A percentile compares a stretch with the other conserved stretches of the same genome.
phyloP scores from a whole-genome alignment of 2,888 invertebrate species.

The Choreutis nemorana region DNA sequence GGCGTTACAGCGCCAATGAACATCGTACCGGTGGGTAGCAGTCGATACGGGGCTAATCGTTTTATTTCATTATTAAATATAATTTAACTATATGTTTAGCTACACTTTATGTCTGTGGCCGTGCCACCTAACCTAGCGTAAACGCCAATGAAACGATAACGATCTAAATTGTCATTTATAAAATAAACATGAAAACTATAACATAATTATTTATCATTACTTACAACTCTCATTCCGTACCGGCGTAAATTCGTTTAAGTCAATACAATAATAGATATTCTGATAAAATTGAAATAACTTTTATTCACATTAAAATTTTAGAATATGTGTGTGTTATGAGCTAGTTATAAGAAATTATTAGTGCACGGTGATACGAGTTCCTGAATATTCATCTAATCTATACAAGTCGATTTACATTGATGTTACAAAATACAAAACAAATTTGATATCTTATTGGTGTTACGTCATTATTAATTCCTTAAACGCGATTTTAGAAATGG shows the following conservation, averaged over 20 bases:
- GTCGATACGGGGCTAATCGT: slow-evolving; percentile 23
- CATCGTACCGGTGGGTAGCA: slow-evolving; percentile 25
- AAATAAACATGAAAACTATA: slow-evolving; percentile 53
- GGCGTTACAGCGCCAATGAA: slow-evolving; percentile 37
- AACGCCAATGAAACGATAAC: slow-evolving; percentile 55
- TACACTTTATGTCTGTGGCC: slow-evolving; percentile 48
- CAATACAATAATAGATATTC: slow-evolving; percentile 56
- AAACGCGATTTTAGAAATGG: slow-evolving; percentile 14
- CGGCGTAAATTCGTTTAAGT: slow-evolving; percentile 58
- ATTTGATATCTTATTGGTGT: slow-evolving; percentile 12
- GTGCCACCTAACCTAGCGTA: slow-evolving; percentile 61
- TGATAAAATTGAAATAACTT: slow-evolving; percentile 61
- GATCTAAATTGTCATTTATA: slow-evolving; percentile 52
- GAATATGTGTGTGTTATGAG: slow-evolving; percentile 57
- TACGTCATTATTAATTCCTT: slow-evolving; percentile 13
- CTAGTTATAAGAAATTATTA: slow-evolving; percentile 41
- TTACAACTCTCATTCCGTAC: slow-evolving; percentile 31
- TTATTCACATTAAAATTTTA: slow-evolving; percentile 60
- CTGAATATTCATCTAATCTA: slow-evolving; percentile 7
- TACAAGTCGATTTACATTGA: slow-evolving; percentile 7
- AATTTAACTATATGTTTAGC: slow-evolving; percentile 31
- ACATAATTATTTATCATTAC: slow-evolving; percentile 31
- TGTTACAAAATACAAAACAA: slow-evolving; percentile 4
- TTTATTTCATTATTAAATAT: slow-evolving; percentile 19
- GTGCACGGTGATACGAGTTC: slow-evolving; percentile 54